These are phyloP conservation scores for Anthopleura sola DNA, from an alignment of 64 coral and sea anemone species.

Conservation along the genomic window DNA sequence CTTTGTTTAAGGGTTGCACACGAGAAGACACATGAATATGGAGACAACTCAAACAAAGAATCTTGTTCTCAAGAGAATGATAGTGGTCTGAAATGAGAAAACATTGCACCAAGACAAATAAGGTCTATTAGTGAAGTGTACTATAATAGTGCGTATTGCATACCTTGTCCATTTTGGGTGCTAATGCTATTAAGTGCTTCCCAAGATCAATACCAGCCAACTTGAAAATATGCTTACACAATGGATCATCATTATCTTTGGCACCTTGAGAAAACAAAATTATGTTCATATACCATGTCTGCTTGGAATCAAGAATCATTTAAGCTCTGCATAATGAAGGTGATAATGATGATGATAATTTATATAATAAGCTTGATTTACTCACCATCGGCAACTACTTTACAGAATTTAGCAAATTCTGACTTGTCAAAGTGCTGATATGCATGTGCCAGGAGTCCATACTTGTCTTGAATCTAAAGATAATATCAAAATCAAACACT, in stretches of 20 bases:
- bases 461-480: slow-evolving; percentile 44
- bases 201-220: slow-evolving; percentile 75
- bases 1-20: no score
- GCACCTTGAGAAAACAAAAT: slow-evolving; percentile 63
- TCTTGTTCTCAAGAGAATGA: no score
- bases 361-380: not conserved
- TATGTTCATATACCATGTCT: not conserved
- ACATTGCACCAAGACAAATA: no score
- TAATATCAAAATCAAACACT: not conserved
- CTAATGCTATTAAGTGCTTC: slow-evolving; percentile 62
- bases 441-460: slow-evolving; percentile 48
- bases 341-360: not conserved
- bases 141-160: not conserved
- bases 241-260: slow-evolving; percentile 50
- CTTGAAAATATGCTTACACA: slow-evolving; percentile 82
- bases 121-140: no score
- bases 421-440: slow-evolving; percentile 55
- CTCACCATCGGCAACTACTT: slow-evolving; percentile 41
- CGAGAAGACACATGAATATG: no score
- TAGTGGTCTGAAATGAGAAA: no score
- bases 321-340: no score
- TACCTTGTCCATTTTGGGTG: slow-evolving; percentile 74
- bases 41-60: no score
- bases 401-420: slow-evolving; percentile 35
- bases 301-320: no score